A percentile compares a stretch with the other conserved stretches of the same genome.
phyloP scores from a whole-genome alignment of 2,797 vertebrate species.

The Syncerus caffer region DNA sequence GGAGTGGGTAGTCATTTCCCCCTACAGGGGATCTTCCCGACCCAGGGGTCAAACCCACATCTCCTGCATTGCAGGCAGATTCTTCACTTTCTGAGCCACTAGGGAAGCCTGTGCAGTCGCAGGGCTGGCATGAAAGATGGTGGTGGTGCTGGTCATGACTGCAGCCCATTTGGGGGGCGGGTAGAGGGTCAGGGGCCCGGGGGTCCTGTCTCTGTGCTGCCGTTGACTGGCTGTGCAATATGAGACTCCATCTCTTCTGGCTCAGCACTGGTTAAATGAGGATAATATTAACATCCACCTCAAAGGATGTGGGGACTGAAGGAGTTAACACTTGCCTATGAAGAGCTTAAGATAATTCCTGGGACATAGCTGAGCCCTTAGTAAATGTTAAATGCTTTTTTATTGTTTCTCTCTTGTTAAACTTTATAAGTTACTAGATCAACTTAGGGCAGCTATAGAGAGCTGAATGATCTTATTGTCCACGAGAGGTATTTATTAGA shows the following conservation, averaged over 20 bases:
- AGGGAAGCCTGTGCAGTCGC: neutral
- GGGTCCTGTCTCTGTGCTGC: neutral
- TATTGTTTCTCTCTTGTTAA: neutral
- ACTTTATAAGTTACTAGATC: neutral
- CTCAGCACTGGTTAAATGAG: neutral
- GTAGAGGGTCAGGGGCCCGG: neutral
- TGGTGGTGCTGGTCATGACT: neutral
- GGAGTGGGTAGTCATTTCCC: neutral
- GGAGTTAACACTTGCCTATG: neutral
- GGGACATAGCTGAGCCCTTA: neutral
- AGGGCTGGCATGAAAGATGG: neutral
- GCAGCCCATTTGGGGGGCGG: neutral
- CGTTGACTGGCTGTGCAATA: neutral
- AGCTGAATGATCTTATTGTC: neutral
- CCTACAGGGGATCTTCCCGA: neutral
- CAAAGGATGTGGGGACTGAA: neutral
- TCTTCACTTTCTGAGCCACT: neutral
- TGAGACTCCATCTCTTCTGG: rapidly evolving
- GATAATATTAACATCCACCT: neutral
- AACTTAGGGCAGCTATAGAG: neutral
- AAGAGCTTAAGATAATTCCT: neutral
- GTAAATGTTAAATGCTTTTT: neutral
- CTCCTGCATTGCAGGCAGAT: neutral
- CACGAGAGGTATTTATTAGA: neutral
- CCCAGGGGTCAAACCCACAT: neutral